phyloP scores from a whole-genome alignment of 2,113 vertebrate genomes.

The Jaculus jaculus region DNA sequence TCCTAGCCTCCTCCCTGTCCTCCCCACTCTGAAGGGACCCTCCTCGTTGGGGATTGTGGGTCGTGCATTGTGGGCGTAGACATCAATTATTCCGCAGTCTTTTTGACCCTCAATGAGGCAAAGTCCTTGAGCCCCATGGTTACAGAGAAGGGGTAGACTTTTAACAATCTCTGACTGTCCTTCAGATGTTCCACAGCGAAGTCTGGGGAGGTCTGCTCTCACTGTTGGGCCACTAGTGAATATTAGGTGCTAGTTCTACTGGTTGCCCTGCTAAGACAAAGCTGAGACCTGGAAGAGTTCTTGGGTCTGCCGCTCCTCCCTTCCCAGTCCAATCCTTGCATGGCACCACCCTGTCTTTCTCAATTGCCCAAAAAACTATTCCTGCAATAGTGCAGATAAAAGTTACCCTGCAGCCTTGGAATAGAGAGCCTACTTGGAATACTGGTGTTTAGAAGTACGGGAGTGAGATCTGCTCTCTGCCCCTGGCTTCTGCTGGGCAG shows the following conservation, averaged over 20 bases:
- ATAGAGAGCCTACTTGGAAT: too few relatives aligned
- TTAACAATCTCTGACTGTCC: not conserved
- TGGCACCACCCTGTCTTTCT: not conserved
- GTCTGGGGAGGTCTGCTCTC: not conserved
- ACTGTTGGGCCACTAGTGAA: not conserved
- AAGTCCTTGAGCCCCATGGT: not conserved
- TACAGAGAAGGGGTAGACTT: not conserved
- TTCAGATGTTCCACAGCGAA: not conserved
- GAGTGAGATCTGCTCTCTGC: too few relatives aligned
- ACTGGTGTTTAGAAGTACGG: too few relatives aligned
- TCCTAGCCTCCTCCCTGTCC: too few relatives aligned
- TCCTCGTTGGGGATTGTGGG: too few relatives aligned
- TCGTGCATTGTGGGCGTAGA: too few relatives aligned
- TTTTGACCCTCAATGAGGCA: not conserved
- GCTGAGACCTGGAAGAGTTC: not conserved
- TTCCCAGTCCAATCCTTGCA: fast-evolving
- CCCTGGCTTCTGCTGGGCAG: too few relatives aligned
- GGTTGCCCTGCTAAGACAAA: not conserved
- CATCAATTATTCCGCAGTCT: too few relatives aligned
- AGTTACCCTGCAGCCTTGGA: not conserved
- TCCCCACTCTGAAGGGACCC: too few relatives aligned
- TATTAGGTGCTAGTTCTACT: not conserved
- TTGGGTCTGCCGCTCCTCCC: not conserved
- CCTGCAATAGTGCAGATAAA: not conserved
- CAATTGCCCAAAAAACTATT: too few relatives aligned